Evolutionary conservation across 2,797 vertebrate genomes (phyloP).

Genomic region (Crenichthys baileyi): DNA sequence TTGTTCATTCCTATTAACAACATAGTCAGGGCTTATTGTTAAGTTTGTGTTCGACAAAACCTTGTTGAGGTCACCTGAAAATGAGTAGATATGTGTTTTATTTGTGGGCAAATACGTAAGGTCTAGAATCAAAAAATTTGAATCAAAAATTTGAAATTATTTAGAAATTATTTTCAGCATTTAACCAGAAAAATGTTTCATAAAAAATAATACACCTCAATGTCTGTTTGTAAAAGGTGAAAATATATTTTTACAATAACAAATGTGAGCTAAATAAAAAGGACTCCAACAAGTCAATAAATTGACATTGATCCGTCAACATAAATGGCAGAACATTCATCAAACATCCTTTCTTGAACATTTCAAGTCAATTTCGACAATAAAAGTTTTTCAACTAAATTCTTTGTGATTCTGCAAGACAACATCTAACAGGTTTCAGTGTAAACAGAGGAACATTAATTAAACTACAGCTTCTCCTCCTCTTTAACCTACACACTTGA

Average conservation of each 20-base stretch:
- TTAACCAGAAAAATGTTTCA: not conserved
- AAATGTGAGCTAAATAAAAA: not conserved
- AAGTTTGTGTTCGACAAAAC: not conserved
- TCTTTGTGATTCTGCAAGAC: not conserved
- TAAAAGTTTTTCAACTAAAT: not conserved
- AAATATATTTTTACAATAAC: not conserved
- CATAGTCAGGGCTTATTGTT: not conserved
- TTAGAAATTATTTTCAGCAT: not conserved
- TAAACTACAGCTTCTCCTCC: not conserved
- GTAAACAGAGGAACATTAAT: not conserved
- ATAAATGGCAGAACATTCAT: not conserved
- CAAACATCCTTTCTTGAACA: not conserved
- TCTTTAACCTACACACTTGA: no score
- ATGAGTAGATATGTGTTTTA: not conserved
- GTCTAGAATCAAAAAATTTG: not conserved
- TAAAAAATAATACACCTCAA: not conserved
- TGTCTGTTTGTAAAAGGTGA: not conserved
- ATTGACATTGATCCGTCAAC: not conserved
- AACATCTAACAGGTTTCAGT: not conserved
- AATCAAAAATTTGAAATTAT: not conserved
- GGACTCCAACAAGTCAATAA: not conserved
- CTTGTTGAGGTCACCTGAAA: not conserved
- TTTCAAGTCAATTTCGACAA: not conserved
- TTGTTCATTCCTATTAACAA: not conserved
- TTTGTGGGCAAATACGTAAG: not conserved